Evolutionary conservation across 2,888 invertebrate genomes (phyloP), one percentile per base, ranked within the genome.

Genomic region (Teinopalpus imperialis): DNA sequence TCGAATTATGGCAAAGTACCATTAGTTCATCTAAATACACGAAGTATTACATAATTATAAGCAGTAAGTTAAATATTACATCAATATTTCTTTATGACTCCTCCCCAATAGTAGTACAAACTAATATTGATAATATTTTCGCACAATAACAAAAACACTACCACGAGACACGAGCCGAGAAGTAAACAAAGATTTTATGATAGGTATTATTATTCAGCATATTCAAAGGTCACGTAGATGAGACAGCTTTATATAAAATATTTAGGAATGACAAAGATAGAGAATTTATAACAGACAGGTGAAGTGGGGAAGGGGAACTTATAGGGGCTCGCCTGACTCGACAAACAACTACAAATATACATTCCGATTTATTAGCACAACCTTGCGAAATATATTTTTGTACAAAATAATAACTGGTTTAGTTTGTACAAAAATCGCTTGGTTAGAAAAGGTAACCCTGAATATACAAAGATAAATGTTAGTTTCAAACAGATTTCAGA

Each of bases 71-170:
- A 8, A 12, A 20, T 41, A 24, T 24, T 14, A n/a, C 21, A 23
- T 24, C 23, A 24, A 13, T 40, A 34, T 43, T 34, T 31, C 7
- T 43, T 27, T 37, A 24, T 31, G 48, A 48, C 7, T 8, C 16
- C 21, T 27, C 36, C 14, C 27, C 10, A 40, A 32, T 46, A 20
- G 49, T 41, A 43, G 24, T 32, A 49, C 24, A 35, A 43, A 36
- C 31, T 40, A 32, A 34, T 47, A 45, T 44, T 60, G 63, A 68
- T 66, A 63, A 67, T 69, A 70, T 71, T 68, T 66, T 68, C 59
- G 60, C 70, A 85, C 82, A 85, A 83, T 77, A 83, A 86, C 86
- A 88, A 86, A 81, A 87, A 86, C 87, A 87, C 80, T 81, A 64
- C 69, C 73, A 66, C 65, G 70, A 66, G 69, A 62, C 53, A 67